Percentiles rank a stretch among this genome's conserved stretches.
phyloP scores from a whole-genome alignment of 2,797 vertebrate species.

The Pteronotus mesoamericanus region DNA sequence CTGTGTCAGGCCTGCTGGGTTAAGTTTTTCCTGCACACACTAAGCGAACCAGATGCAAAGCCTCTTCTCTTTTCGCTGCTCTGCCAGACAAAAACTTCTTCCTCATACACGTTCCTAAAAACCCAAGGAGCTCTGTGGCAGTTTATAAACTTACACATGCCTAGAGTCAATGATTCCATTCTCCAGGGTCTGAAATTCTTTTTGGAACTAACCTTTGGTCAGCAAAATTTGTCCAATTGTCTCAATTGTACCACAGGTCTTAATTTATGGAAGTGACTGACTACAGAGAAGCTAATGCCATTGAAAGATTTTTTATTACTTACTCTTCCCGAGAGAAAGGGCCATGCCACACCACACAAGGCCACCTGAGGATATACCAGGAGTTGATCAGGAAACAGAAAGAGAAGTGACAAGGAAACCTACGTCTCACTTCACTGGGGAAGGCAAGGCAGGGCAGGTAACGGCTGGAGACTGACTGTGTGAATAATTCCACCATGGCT shows the following conservation, averaged over 20 bases:
- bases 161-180: neutral
- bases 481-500: neutral
- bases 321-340: neutral
- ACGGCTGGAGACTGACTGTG: too few relatives aligned
- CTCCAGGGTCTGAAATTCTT: neutral
- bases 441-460: neutral
- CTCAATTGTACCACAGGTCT: neutral
- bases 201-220: neutral
- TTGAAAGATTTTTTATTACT: neutral
- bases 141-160: neutral
- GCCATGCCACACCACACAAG: neutral
- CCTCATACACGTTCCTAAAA: neutral
- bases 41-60: neutral
- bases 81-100: neutral
- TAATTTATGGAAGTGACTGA: neutral
- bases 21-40: neutral
- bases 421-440: neutral
- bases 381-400: neutral
- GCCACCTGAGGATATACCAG: neutral
- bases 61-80: neutral
- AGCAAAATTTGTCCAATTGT: neutral
- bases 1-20: neutral
- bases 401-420: neutral
- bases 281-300: neutral
- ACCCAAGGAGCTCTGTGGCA: neutral